Evolutionary conservation across 2,113 vertebrate genomes (phyloP).

Genomic region (Petrocephalus zakoni): DNA sequence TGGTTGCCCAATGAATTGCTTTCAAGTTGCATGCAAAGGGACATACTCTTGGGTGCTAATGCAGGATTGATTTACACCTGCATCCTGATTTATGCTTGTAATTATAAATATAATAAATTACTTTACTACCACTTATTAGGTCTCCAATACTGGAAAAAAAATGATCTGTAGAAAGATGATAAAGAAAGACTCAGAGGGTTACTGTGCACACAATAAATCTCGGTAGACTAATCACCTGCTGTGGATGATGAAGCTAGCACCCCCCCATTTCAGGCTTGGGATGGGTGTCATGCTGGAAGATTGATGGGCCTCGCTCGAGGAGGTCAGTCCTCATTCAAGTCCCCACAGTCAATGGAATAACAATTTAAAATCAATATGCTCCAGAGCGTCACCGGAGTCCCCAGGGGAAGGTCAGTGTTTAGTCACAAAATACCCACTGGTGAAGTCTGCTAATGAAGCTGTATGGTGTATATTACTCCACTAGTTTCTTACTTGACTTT

Average conservation of each 20-base stretch:
- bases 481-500: too few relatives aligned
- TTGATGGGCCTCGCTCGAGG: constrained; percentile 24
- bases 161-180: background rate
- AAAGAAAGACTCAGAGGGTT: background rate
- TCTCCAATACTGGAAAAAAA: background rate
- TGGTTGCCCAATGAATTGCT: background rate
- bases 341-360: constrained; percentile 44
- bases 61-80: background rate
- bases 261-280: background rate
- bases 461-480: background rate
- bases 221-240: background rate
- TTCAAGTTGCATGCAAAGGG: background rate
- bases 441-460: background rate
- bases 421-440: constrained; percentile 47
- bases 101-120: background rate
- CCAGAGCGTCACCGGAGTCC: constrained; percentile 43
- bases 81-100: background rate
- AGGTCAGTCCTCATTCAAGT: constrained; percentile 13
- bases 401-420: constrained; percentile 26
- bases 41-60: background rate
- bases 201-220: background rate
- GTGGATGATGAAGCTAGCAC: background rate
- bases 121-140: background rate
- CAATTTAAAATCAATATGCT: constrained; percentile 37
- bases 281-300: background rate